These are phyloP conservation scores for Drosophila pegasa DNA, from an alignment of 2,888 invertebrate genomes.

Conservation along the genomic window DNA sequence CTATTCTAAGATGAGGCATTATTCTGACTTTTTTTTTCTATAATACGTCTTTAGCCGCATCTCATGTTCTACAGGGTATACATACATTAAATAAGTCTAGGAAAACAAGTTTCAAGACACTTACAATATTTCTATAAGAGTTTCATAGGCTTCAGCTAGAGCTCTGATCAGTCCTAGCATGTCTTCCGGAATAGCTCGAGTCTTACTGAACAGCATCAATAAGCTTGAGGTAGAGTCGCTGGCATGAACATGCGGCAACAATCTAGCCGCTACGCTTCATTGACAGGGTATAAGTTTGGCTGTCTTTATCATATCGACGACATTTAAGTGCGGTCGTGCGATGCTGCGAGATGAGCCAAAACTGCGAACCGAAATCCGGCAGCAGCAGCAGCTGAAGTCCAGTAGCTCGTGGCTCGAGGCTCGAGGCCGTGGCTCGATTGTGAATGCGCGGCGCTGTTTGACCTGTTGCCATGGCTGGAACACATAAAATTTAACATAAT, in stretches of 20 bases:
- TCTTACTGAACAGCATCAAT: neutral
- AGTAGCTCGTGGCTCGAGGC: neutral
- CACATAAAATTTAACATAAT: slow-evolving; percentile 66
- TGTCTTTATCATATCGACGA: slow-evolving; percentile 13
- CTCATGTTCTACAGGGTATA: neutral
- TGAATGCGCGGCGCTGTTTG: slow-evolving; percentile 27
- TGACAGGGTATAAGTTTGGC: neutral
- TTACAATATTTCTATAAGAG: no score
- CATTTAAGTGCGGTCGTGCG: slow-evolving; percentile 25
- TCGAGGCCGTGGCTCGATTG: neutral
- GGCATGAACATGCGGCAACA: neutral
- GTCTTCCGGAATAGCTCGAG: no score
- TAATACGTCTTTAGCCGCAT: no score
- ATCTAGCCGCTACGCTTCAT: accelerated
- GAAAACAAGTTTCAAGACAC: neutral
- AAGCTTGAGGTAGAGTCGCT: neutral
- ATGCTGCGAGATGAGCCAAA: slow-evolving; percentile 4
- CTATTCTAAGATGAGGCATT: no score
- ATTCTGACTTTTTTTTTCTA: no score
- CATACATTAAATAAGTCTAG: neutral
- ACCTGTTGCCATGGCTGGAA: slow-evolving; percentile 65
- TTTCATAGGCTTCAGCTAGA: neutral
- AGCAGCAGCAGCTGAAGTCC: neutral
- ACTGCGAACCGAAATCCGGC: slow-evolving; percentile 3
- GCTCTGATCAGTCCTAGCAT: neutral